phyloP scores from a whole-genome alignment of 2,113 vertebrate genomes.

The Hydrolagus affinis region DNA sequence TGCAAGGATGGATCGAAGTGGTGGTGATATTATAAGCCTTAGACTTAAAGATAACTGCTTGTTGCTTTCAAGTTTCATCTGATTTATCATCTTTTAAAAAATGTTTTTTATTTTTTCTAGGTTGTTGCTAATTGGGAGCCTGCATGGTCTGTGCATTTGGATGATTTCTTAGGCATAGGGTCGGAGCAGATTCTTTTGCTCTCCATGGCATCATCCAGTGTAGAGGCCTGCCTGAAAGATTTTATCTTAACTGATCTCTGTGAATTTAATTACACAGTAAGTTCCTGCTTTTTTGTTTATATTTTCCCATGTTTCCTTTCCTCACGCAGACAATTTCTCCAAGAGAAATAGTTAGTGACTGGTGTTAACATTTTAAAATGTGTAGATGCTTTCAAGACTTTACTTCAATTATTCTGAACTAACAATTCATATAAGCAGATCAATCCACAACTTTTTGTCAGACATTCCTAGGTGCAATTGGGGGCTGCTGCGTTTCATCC shows the following conservation, averaged over 20 bases:
- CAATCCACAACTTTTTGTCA: too few species aligned
- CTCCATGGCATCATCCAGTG: slow-evolving; percentile 51
- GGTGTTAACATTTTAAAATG: too few species aligned
- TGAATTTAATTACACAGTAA: slow-evolving; percentile 66
- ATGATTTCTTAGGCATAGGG: slow-evolving; percentile 78
- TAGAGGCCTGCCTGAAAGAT: slow-evolving; percentile 41
- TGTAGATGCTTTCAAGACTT: too few species aligned
- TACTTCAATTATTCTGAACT: too few species aligned
- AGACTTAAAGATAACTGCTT: too few species aligned
- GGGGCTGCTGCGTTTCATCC: too few species aligned
- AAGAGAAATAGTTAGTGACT: too few species aligned
- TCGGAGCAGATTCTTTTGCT: slow-evolving; percentile 77
- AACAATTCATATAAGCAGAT: too few species aligned
- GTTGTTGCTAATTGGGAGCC: slow-evolving; percentile 66
- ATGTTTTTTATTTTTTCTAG: slow-evolving; percentile 49
- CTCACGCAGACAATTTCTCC: too few species aligned
- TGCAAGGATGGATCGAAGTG: neutral
- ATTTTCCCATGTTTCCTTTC: neutral
- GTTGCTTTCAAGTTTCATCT: neutral
- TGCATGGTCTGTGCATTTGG: slow-evolving; percentile 61
- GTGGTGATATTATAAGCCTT: too few species aligned
- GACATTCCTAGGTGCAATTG: too few species aligned
- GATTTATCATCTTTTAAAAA: slow-evolving; percentile 5
- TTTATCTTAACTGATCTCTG: slow-evolving; percentile 77
- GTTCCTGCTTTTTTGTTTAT: slow-evolving; percentile 42